Evolutionary conservation across 2,113 vertebrate species (phyloP), one percentile per base, ranked within the genome.

Genomic region (Fregetta grallaria): DNA sequence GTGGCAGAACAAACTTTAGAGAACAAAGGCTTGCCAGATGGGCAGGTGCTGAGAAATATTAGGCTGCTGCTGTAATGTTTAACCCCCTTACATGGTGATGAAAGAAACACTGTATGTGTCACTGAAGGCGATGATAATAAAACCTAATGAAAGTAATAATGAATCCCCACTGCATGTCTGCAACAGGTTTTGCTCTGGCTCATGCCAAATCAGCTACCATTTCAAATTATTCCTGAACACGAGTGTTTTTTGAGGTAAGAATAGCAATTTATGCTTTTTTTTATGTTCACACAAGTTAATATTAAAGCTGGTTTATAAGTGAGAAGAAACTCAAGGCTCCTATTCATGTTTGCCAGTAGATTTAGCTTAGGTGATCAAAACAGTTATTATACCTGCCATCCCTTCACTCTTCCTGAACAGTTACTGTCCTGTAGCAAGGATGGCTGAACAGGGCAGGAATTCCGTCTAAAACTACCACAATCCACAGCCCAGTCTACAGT

Each of bases 111-210:
- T 66, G 27, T 19, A 62, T 49, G 71, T 91, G 81, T 91, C 95
- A 97, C 44, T 83, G 94, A 82, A 92, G 75, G 94, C 1, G 87
- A 96, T 86, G 91, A 95, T 95, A 95, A 94, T 76, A 85, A 91
- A 87, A 88, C 26, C 25, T 49, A 94, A 92, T 52, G 18, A 90
- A 94, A 95, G 38, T 26, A 79, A 76, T 88, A 91, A 96, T 29
- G 44, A 97, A 92, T 90, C 16, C 42, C 42, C 27, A 90, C 29
- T 76, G 36, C 49, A 38, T 73, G 45, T 70, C 71, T 86, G 53
- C 81, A 94, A 50, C 15, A 72, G n/a, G 36, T 29, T 86, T 85
- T 90, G 15, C 36, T 47, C 30, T 83, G 38, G 8, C 32, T 94
- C 32, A 80, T 0, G 2, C 29, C 68, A 82, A 30, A 90, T 70